These are phyloP conservation scores for Macrophya annulata DNA, from an alignment of 2,888 invertebrate species.

Conservation along the genomic window DNA sequence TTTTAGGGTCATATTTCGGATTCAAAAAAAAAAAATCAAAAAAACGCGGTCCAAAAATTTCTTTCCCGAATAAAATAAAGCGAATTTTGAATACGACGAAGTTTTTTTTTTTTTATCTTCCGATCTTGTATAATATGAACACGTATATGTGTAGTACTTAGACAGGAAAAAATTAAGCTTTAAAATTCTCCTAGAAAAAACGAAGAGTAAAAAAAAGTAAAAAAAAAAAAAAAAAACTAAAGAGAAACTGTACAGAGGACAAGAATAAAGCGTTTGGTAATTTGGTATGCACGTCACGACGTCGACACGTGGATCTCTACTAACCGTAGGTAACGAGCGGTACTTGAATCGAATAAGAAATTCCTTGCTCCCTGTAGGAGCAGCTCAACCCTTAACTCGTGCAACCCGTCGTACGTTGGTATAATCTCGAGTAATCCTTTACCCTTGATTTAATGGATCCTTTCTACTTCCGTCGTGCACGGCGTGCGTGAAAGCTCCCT, in stretches of 20 bases:
- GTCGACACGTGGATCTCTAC: conserved; percentile 45
- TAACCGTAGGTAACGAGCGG: conserved; percentile 55
- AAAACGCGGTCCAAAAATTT: too few relatives aligned
- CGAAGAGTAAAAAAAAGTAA: not conserved
- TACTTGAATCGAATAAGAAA: conserved; percentile 54
- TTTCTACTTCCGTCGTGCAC: not conserved
- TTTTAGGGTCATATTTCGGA: not conserved
- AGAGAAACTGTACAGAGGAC: not conserved
- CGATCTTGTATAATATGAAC: too few relatives aligned
- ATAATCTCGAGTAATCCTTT: conserved; percentile 42
- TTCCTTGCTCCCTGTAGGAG: conserved; percentile 2
- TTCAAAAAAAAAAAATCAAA: not conserved
- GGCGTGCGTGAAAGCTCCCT: not conserved
- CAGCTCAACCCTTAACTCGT: conserved; percentile 29
- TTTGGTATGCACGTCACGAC: conserved; percentile 43
- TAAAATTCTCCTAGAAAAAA: not conserved
- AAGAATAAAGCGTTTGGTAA: conserved; percentile 1
- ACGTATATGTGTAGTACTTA: not conserved
- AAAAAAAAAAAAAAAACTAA: not conserved
- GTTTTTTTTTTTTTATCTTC: too few relatives aligned
- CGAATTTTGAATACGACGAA: too few relatives aligned
- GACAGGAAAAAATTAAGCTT: not conserved
- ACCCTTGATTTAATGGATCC: conserved; percentile 47
- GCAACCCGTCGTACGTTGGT: conserved; percentile 24
- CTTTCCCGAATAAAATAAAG: too few relatives aligned